These are phyloP conservation scores for Agriotes lineatus DNA, from an alignment of 2,888 invertebrate species.

Conservation along the genomic window DNA sequence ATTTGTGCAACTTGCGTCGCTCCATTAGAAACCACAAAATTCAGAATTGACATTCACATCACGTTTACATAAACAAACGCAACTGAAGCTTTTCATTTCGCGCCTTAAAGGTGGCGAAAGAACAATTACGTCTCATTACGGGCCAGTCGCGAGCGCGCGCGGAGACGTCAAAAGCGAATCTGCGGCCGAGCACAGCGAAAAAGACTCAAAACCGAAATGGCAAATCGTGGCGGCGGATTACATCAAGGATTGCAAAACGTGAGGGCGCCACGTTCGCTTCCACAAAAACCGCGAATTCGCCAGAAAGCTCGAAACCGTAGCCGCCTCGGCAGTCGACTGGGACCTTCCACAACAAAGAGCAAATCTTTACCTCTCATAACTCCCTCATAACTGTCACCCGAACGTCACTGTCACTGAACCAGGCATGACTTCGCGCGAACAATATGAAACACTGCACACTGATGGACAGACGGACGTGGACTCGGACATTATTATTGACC, in stretches of 20 bases:
- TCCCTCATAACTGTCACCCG: constrained; percentile 24
- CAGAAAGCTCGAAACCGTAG: not conserved
- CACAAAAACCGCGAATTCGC: not conserved
- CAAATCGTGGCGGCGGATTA: constrained; percentile 32
- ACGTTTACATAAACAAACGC: constrained; percentile 4
- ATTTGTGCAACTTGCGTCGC: not conserved
- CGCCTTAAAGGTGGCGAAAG: constrained; percentile 12
- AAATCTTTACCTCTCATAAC: constrained; percentile 39
- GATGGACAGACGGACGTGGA: constrained; percentile 41
- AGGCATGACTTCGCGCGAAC: constrained; percentile 24
- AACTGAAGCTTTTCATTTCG: constrained; percentile 2
- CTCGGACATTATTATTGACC: constrained; percentile 59
- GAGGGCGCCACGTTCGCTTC: constrained; percentile 29
- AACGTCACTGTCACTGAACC: constrained; percentile 17
- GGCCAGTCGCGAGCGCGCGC: not conserved
- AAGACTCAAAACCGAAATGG: constrained; percentile 35
- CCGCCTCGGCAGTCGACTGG: not conserved
- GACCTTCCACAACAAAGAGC: not conserved
- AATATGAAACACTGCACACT: constrained; percentile 35
- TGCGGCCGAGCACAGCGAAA: constrained; percentile 4
- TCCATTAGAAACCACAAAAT: constrained; percentile 26
- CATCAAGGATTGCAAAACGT: constrained; percentile 30
- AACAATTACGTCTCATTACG: not conserved
- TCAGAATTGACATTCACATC: constrained; percentile 7
- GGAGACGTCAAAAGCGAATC: constrained; percentile 9